Percentiles rank a stretch among this genome's conserved stretches.
phyloP scores from a whole-genome alignment of 2,888 invertebrate genomes.

The Pandemis heparana region DNA sequence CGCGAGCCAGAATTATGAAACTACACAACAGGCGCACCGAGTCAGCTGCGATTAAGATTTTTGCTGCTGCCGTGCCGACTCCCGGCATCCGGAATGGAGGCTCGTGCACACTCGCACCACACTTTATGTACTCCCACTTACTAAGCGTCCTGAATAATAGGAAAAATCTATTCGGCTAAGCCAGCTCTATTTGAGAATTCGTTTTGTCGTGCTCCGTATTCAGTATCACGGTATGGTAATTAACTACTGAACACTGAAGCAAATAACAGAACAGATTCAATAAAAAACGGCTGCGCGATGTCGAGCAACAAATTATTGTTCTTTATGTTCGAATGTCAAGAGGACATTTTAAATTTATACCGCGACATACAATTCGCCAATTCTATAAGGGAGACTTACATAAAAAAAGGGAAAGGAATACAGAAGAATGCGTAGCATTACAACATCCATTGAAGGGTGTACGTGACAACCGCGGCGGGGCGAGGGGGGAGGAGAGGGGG shows the following conservation, averaged over 20 bases:
- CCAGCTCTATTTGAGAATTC: neutral
- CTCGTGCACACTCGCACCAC: constrained; percentile 30
- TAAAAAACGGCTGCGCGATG: constrained; percentile 1
- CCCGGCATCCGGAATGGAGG: constrained; percentile 34
- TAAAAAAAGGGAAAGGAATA: constrained; percentile 57
- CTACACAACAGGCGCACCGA: constrained; percentile 56
- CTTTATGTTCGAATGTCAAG: constrained; percentile 26
- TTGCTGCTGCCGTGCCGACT: constrained; percentile 51
- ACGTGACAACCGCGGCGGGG: constrained; percentile 56
- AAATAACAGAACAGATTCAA: neutral
- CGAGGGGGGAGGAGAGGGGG: constrained; percentile 45
- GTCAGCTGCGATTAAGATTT: constrained; percentile 68
- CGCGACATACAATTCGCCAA: constrained; percentile 46
- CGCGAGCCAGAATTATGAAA: constrained; percentile 60
- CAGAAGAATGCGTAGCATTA: constrained; percentile 65
- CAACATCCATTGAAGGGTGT: constrained; percentile 60
- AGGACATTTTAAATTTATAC: constrained; percentile 36
- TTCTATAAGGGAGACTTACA: constrained; percentile 49
- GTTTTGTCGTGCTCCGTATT: neutral
- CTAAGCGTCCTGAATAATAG: constrained; percentile 3
- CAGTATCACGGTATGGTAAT: neutral
- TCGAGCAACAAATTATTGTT: constrained; percentile 26
- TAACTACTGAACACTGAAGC: neutral
- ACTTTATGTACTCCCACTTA: constrained; percentile 43
- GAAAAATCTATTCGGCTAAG: neutral